Evolutionary conservation across 2,797 vertebrate species (phyloP).

Genomic region (Podarcis siculus): DNA sequence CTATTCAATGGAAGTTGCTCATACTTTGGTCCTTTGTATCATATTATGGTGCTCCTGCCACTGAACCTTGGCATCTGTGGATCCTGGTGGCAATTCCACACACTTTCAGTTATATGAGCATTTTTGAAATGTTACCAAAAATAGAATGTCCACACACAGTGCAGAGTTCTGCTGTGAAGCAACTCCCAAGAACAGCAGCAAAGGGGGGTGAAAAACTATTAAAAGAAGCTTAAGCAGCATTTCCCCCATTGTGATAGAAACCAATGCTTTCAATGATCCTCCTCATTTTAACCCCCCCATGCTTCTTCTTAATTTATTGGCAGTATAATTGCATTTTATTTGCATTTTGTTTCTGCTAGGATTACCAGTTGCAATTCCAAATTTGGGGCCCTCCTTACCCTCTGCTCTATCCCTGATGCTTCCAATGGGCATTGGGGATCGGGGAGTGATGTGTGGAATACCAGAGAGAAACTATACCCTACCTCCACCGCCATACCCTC

Average conservation of each 20-base stretch:
- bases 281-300: not conserved
- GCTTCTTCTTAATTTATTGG: slow-evolving; percentile 10
- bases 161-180: not conserved
- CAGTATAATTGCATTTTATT: slow-evolving; percentile 1
- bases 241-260: not conserved
- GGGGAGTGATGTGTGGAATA: slow-evolving; percentile 97
- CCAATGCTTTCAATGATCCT: not conserved
- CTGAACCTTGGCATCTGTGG: not conserved
- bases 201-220: not conserved
- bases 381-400: slow-evolving; percentile 92
- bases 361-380: slow-evolving; percentile 96
- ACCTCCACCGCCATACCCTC: slow-evolving; percentile 95
- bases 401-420: slow-evolving; percentile 98
- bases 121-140: slow-evolving; percentile 11
- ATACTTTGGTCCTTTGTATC: not conserved
- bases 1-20: not conserved
- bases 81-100: not conserved
- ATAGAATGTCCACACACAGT: not conserved
- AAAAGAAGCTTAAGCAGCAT: not conserved
- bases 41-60: not conserved
- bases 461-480: slow-evolving; percentile 96
- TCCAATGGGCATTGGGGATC: slow-evolving; percentile 96
- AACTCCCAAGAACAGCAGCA: no score
- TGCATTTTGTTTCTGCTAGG: slow-evolving; percentile 77
- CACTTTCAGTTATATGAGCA: not conserved